These are phyloP conservation scores for Chrysolina americana DNA, from an alignment of 2,888 invertebrate species.

Conservation along the genomic window DNA sequence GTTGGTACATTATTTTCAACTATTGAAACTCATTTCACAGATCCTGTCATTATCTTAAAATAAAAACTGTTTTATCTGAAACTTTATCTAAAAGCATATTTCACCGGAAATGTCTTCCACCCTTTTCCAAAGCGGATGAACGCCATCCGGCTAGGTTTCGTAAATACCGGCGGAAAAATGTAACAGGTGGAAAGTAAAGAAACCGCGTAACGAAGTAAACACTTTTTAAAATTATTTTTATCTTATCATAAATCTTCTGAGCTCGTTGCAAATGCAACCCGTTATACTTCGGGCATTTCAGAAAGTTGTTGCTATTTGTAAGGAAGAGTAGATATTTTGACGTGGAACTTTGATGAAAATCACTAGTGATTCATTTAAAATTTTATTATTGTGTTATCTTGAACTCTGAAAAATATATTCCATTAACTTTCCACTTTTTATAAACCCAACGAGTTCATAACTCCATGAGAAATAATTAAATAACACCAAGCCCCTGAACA, in stretches of 20 bases:
- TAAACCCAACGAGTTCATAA: no score
- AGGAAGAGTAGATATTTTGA: background rate
- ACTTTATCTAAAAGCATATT: background rate
- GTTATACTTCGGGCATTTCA: constrained; percentile 17
- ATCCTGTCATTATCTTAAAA: background rate
- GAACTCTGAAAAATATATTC: no score
- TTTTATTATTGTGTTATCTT: no score
- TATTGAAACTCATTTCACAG: background rate
- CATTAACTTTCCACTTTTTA: no score
- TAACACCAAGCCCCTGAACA: no score
- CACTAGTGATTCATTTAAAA: no score
- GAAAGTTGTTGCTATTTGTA: constrained; percentile 8
- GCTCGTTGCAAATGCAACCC: constrained; percentile 32
- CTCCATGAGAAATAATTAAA: no score
- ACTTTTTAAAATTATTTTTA: constrained; percentile 48
- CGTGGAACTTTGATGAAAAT: no score
- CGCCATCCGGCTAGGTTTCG: constrained; percentile 31
- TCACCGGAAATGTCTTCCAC: background rate
- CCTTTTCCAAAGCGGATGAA: constrained; percentile 12
- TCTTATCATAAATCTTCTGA: constrained; percentile 48
- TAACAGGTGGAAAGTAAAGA: constrained; percentile 51
- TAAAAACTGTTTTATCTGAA: background rate
- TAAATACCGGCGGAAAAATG: constrained; percentile 45
- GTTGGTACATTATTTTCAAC: no score
- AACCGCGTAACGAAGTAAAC: constrained; percentile 48